Evolutionary conservation across 2,797 vertebrate genomes (phyloP), one percentile per base, ranked within the genome.

Genomic region (Parauchenoglanis punctatus): DNA sequence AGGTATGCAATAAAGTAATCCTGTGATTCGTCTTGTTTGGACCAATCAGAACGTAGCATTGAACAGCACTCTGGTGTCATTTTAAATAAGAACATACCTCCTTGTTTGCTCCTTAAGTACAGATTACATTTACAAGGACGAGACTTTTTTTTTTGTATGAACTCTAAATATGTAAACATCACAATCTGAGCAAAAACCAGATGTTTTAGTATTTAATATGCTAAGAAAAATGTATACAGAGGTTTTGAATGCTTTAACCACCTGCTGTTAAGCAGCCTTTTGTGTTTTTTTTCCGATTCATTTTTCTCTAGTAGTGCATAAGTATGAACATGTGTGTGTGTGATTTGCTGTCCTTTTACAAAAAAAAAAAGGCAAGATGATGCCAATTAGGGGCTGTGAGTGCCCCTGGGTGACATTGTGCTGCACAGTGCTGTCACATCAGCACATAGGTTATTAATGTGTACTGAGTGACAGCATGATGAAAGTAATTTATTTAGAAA

Each of bases 401-500:
- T 86, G 85, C 87, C 86, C 86, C 65, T 54, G 88, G 89, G 85
- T 89, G 85, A 83, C 88, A 80, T 87, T 83, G 89, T 87, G 89
- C 89, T 88, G 70, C 84, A 87, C 75, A 88, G 72, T 56, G 72
- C 88, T 91, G 91, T 91, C 91, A 91, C 87, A 87, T 92, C 91
- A 90, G 59, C 81, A 89, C 76, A 87, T 88, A 85, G 76, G 76
- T 88, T 86, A 84, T 89, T 91, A 91, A 91, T 89, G 88, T 88
- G 81, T 76, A 75, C 85, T 87, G 89, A 92, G 91, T 87, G 91
- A 91, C 89, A 90, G 88, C 65, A 58, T 25, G 85, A 87, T 89
- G 83, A 91, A 89, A 88, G 86, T 88, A 87, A 86, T 89, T 89
- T 91, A 90, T 91, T 90, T 89, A 86, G 87, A 91, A 88, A 87